Evolutionary conservation across 2,888 invertebrate genomes (phyloP).

Genomic region (Rapana venosa): DNA sequence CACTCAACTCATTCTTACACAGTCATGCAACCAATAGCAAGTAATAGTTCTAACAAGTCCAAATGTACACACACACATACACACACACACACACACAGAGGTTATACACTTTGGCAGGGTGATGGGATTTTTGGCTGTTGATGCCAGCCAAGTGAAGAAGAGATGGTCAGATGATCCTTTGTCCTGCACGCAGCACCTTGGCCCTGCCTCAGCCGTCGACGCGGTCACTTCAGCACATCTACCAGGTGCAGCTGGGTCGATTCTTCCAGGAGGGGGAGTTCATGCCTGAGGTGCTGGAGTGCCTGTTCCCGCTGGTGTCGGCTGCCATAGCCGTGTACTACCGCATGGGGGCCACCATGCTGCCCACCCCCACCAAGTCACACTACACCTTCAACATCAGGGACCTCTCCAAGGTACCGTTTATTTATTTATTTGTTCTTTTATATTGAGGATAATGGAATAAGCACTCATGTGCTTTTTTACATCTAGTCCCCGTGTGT

Average conservation of each 20-base stretch:
- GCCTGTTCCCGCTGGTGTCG: slow-evolving; percentile 74
- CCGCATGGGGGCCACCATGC: slow-evolving; percentile 74
- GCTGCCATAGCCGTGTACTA: slow-evolving; percentile 77
- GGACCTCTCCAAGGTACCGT: slow-evolving; percentile 75
- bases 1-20: no score
- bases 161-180: neutral
- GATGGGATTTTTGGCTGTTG: no score
- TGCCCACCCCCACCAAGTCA: slow-evolving; percentile 78
- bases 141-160: neutral
- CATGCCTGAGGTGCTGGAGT: slow-evolving; percentile 75
- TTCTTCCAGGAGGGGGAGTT: slow-evolving; percentile 77
- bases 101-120: no score
- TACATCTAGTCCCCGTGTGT: no score
- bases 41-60: no score
- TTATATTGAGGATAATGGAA: no score
- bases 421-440: neutral
- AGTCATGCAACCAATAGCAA: no score
- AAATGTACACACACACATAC: no score
- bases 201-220: slow-evolving; percentile 77
- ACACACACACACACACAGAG: no score
- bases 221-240: slow-evolving; percentile 77
- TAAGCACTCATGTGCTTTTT: no score
- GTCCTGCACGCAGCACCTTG: slow-evolving; percentile 69
- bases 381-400: slow-evolving; percentile 78
- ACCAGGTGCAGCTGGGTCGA: slow-evolving; percentile 77